Conservation (phyloP, 2,888 invertebrate genomes). For the Sabatieria punctata region DNA sequence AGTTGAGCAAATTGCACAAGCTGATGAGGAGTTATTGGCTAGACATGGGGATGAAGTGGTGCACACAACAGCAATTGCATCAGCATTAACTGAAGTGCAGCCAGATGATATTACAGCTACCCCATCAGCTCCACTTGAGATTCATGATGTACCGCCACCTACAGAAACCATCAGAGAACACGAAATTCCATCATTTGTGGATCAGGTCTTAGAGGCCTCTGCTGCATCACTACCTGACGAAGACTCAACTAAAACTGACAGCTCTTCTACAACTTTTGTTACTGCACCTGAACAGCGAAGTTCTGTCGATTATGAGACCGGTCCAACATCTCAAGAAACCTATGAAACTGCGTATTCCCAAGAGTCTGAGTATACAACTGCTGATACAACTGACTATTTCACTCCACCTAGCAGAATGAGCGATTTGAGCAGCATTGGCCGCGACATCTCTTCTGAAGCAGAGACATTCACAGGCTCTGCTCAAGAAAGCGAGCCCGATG, state of each 20-base stretch:
- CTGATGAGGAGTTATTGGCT: no score
- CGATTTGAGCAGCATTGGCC: background rate
- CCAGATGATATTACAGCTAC: no score
- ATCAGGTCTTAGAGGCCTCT: background rate
- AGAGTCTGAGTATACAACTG: slow-evolving; percentile 19
- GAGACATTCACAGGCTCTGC: slow-evolving; percentile 1
- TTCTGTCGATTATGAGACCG: slow-evolving; percentile 18
- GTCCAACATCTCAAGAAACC: slow-evolving; percentile 19
- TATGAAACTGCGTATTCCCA: slow-evolving; percentile 10
- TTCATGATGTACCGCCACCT: no score
- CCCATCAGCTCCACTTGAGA: no score
- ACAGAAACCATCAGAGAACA: no score
- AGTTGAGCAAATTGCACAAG: no score
- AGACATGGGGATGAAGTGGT: no score
- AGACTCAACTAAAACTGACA: slow-evolving; percentile 16
- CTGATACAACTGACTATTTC: slow-evolving; percentile 12
- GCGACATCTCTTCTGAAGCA: background rate
- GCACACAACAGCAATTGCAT: no score
- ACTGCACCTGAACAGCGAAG: slow-evolving; percentile 12
- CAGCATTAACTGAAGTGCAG: no score
- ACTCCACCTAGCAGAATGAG: slow-evolving; percentile 2
- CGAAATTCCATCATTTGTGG: no score
- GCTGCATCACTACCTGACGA: slow-evolving; percentile 12
- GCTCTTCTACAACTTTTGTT: slow-evolving; percentile 3
- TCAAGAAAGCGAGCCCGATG: background rate